These are phyloP conservation scores for Morinoia aosen DNA, from an alignment of 2,888 invertebrate genomes.

Conservation along the genomic window DNA sequence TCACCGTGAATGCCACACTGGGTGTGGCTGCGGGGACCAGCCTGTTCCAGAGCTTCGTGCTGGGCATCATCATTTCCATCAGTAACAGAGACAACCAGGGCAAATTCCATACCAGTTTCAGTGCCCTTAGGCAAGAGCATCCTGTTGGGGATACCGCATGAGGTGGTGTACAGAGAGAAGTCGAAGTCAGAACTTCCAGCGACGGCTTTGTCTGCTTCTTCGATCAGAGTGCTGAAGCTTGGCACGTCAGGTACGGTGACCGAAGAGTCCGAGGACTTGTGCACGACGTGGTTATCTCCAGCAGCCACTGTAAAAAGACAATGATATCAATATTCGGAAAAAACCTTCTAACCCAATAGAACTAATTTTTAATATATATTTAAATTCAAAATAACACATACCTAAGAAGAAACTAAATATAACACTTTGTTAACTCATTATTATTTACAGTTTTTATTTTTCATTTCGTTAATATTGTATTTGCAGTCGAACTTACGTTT, in stretches of 20 bases:
- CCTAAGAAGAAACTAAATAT: too few relatives aligned
- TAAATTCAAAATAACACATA: too few relatives aligned
- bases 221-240: slow-evolving; percentile 56
- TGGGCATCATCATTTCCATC: slow-evolving; percentile 63
- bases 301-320: too few relatives aligned
- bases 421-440: too few relatives aligned
- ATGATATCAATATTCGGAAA: too few relatives aligned
- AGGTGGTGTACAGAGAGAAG: slow-evolving; percentile 51
- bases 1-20: slow-evolving; percentile 74
- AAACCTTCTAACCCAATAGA: too few relatives aligned
- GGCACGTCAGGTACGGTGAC: slow-evolving; percentile 73
- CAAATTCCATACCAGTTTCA: slow-evolving; percentile 66
- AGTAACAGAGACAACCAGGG: slow-evolving; percentile 68
- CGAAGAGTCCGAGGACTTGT: too few relatives aligned
- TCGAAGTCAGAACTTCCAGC: slow-evolving; percentile 11
- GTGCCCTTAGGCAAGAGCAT: slow-evolving; percentile 68
- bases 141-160: slow-evolving; percentile 67
- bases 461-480: slow-evolving; percentile 75
- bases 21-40: slow-evolving; percentile 71
- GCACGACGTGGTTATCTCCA: too few relatives aligned
- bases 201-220: slow-evolving; percentile 11
- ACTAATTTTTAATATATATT: too few relatives aligned
- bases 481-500: slow-evolving; percentile 61
- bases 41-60: slow-evolving; percentile 60
- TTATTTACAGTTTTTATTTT: too few relatives aligned